A percentile compares a stretch with the other conserved stretches of the same genome.
These are phyloP conservation scores for Oophaga sylvatica DNA, from an alignment of 2,797 vertebrate genomes.

Conservation along the genomic window DNA sequence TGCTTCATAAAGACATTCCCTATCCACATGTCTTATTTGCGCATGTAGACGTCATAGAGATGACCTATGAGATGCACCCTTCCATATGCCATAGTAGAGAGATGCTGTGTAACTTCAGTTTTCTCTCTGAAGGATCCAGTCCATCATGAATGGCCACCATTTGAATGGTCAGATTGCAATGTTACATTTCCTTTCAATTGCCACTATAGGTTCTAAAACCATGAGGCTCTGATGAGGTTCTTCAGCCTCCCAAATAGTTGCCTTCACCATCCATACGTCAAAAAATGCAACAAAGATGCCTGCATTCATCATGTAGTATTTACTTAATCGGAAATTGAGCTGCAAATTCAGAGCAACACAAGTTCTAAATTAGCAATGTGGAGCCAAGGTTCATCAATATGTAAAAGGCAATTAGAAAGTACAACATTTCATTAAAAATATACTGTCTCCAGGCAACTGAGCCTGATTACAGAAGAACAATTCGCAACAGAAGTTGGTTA, in stretches of 20 bases:
- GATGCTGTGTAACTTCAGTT: neutral
- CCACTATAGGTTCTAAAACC: neutral
- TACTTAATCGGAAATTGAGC: constrained; percentile 18
- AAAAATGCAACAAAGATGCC: neutral
- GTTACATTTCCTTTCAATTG: neutral
- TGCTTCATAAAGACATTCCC: neutral
- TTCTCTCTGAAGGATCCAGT: neutral
- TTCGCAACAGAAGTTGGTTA: constrained; percentile 17
- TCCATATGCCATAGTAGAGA: neutral
- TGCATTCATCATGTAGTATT: neutral
- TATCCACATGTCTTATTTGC: neutral
- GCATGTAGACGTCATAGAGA: neutral
- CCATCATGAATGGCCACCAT: neutral
- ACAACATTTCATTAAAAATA: constrained; percentile 31
- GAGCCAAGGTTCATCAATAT: constrained; percentile 34
- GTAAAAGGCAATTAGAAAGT: constrained; percentile 32
- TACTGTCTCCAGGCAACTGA: constrained; percentile 30
- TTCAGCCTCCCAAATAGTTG: neutral
- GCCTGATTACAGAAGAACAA: constrained; percentile 21
- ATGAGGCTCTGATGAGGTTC: neutral
- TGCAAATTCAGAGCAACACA: constrained; percentile 14
- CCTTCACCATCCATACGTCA: neutral
- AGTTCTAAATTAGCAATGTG: constrained; percentile 26
- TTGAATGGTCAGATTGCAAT: neutral
- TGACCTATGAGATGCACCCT: neutral